Percentiles rank a stretch among this genome's conserved stretches.
These are phyloP conservation scores for Cylloceria caligata DNA, from an alignment of 2,888 invertebrate genomes.

Conservation along the genomic window DNA sequence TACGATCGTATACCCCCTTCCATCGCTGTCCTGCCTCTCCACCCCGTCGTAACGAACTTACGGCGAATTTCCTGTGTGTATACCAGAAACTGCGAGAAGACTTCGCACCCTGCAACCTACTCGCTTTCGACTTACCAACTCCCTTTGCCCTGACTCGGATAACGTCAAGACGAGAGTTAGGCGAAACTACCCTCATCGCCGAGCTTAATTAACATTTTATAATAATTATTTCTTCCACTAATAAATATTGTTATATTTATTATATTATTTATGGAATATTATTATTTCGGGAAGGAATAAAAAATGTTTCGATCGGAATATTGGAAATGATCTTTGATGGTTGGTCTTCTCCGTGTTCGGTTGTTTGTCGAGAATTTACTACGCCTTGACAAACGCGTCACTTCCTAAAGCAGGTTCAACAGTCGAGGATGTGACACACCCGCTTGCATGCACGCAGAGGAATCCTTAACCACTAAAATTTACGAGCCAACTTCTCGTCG, in stretches of 20 bases:
- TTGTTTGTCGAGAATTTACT: slow-evolving; percentile 13
- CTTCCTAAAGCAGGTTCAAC: slow-evolving; percentile 21
- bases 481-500: slow-evolving; percentile 59
- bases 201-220: neutral
- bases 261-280: neutral
- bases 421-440: neutral
- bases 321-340: neutral
- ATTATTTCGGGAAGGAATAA: no score
- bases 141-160: slow-evolving; percentile 22
- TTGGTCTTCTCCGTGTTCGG: neutral
- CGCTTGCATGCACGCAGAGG: slow-evolving; percentile 14
- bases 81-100: slow-evolving; percentile 24
- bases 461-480: slow-evolving; percentile 44
- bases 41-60: slow-evolving; percentile 54
- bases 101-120: slow-evolving; percentile 39
- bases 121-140: slow-evolving; percentile 13
- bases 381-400: slow-evolving; percentile 14
- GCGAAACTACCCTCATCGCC: neutral
- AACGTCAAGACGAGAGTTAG: slow-evolving; percentile 10
- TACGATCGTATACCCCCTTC: slow-evolving; percentile 71
- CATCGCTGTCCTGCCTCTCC: slow-evolving; percentile 36
- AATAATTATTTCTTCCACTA: neutral
- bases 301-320: neutral
- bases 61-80: slow-evolving; percentile 40
- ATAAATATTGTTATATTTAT: neutral